Conservation (phyloP, 2,797 vertebrate species). For the Cyclopterus lumpus region DNA sequence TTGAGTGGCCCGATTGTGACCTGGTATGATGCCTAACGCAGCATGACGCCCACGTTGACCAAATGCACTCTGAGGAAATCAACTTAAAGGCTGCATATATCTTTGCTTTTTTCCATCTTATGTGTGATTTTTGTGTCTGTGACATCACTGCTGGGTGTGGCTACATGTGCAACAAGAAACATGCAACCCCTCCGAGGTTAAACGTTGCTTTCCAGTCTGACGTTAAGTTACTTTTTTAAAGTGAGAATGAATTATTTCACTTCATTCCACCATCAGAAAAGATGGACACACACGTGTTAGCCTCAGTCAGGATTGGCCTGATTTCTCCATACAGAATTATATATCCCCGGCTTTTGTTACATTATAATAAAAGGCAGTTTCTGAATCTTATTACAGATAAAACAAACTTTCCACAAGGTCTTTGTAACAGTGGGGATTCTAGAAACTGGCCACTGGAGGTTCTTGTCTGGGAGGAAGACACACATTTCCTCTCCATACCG, state of each 20-base stretch:
- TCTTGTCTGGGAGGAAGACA: not conserved
- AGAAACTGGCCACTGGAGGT: not conserved
- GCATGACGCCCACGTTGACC: no score
- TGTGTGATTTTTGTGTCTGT: no score
- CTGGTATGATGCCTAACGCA: not conserved
- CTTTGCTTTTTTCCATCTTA: no score
- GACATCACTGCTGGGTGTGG: not conserved
- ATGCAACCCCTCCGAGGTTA: not conserved
- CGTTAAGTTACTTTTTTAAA: constrained; percentile 6
- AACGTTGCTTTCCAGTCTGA: not conserved
- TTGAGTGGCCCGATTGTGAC: not conserved
- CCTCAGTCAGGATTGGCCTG: not conserved
- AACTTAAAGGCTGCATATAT: no score
- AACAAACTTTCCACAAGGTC: constrained; percentile 2
- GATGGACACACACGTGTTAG: not conserved
- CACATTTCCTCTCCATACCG: constrained; percentile 8
- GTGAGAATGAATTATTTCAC: not conserved
- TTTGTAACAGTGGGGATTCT: not conserved
- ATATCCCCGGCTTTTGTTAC: not conserved
- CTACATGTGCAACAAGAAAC: not conserved
- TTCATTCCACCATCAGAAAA: no score
- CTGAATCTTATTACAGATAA: not conserved
- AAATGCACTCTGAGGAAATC: not conserved
- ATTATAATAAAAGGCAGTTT: constrained; percentile 12
- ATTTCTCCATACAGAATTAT: not conserved